Evolutionary conservation across 1,140 invertebrate species (phyloP), one percentile per base, ranked within the genome.

Genomic region (Musca domestica): DNA sequence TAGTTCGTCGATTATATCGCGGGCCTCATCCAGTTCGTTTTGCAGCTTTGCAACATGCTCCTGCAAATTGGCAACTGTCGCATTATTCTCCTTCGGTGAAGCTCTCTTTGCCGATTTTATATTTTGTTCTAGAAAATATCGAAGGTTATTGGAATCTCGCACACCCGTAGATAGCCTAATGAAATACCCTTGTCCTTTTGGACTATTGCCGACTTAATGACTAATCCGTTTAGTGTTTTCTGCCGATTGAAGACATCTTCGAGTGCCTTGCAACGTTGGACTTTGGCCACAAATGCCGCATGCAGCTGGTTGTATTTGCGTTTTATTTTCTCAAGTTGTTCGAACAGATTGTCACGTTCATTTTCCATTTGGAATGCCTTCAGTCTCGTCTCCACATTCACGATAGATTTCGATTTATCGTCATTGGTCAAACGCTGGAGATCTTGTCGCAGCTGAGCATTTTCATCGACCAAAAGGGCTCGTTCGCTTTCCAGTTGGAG

Each of bases 1-100:
- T 73, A 80, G 76, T 72, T 75, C 78, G 67, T 80, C 78, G 27
- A 80, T 80, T 19, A 80, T 80, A 41, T 80, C 78, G 12, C 78
- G 78, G 5, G 78, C 75, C 56, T 80, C 76, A 64, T 77, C 75
- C n/a, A 80, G 20, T 0, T 74, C 73, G 23, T 41, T 63, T 61
- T 80, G 73, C 6, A 80, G 48, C 67, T 77, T 80, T 14, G 72
- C 67, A 27, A 80, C 54, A 48, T 80, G 70, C 7, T 66, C 54
- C 27, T 72, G 68, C n/a, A 76, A 67, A 6, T 74, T 34, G 27
- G 72, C 69, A 41, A 75, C n/a, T 14, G 51, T 34, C 25, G 19
- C 4, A 15, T 68, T 46, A 2, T 48, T 58, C 6, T 30, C 34
- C 34, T 63, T 63, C 9, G 17, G 14, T 34, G 67, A 25, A n/a